Conservation (phyloP, 2,888 invertebrate species). For the Pseudeuparius sepicola region DNA sequence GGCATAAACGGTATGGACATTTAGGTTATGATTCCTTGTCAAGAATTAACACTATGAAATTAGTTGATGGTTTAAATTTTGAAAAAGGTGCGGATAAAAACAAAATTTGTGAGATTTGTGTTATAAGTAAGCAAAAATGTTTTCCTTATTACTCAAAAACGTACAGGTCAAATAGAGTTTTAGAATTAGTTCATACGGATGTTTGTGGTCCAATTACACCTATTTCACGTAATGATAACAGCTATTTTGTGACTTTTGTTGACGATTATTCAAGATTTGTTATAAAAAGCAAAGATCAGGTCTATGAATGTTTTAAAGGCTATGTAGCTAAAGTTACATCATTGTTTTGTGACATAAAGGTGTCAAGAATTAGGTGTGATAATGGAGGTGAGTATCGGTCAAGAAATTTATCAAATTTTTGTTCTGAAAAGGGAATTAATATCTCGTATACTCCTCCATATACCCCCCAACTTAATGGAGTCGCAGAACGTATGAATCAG, state of each 20-base stretch:
- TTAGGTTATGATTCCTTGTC: constrained; percentile 13
- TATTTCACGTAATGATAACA: too few species aligned
- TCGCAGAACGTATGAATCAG: constrained; percentile 18
- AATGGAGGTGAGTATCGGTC: too few species aligned
- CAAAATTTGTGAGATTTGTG: constrained; percentile 16
- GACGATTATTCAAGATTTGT: constrained; percentile 9
- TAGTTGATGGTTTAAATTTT: constrained; percentile 13
- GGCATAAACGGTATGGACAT: constrained; percentile 18
- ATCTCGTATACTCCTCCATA: too few species aligned
- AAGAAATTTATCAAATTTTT: constrained; percentile 9
- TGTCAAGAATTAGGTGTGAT: too few species aligned
- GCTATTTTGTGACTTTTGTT: constrained; percentile 4
- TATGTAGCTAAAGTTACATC: constrained; percentile 8
- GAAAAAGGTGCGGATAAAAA: background rate
- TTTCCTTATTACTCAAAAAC: constrained; percentile 14
- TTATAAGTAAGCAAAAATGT: constrained; percentile 14
- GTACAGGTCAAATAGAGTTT: constrained; percentile 10
- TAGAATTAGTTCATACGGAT: too few species aligned
- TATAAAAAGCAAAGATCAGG: background rate
- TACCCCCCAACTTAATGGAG: constrained; percentile 16
- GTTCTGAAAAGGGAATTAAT: constrained; percentile 5
- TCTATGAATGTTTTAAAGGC: background rate
- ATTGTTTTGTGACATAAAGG: constrained; percentile 8
- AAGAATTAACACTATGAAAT: constrained; percentile 10
- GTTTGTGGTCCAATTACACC: too few species aligned